Percentiles rank a stretch among this genome's conserved stretches.
Conservation (phyloP, 2,113 vertebrate genomes). For the human region DNA sequence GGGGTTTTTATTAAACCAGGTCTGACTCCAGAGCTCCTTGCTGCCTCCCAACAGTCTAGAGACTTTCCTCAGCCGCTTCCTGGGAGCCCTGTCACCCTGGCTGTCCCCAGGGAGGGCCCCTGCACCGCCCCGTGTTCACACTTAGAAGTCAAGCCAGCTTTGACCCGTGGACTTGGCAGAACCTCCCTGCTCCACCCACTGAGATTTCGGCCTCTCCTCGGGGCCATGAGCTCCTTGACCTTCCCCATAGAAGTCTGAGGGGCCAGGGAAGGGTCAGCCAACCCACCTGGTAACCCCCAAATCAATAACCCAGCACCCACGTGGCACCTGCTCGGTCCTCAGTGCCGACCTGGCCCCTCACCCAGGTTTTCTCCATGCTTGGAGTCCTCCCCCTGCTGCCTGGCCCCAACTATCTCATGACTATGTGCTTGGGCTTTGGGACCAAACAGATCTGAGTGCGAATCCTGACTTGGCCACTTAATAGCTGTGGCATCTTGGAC, state of each 20-base stretch:
- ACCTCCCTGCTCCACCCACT: neutral
- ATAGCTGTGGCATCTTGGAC: conserved; percentile 32
- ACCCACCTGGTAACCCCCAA: neutral
- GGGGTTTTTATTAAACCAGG: neutral
- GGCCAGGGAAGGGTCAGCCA: neutral
- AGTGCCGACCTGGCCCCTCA: rapidly evolving
- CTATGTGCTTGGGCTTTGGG: neutral
- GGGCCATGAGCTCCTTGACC: neutral
- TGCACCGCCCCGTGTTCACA: neutral
- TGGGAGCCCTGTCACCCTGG: neutral
- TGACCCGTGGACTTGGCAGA: neutral
- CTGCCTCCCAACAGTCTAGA: neutral
- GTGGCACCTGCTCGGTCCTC: neutral
- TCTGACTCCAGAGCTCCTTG: neutral
- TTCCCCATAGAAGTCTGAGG: neutral
- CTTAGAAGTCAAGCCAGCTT: neutral
- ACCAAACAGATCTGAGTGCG: neutral
- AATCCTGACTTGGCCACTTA: neutral
- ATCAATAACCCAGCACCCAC: rapidly evolving
- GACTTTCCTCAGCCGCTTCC: neutral
- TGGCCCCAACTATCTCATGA: neutral
- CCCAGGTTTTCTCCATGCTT: neutral
- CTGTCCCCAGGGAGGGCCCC: neutral
- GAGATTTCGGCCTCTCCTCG: neutral
- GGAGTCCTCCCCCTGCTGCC: rapidly evolving